Base-by-base conservation (phyloP, 2,888 invertebrate genomes). In the Rhorus exstirpatorius region DNA sequence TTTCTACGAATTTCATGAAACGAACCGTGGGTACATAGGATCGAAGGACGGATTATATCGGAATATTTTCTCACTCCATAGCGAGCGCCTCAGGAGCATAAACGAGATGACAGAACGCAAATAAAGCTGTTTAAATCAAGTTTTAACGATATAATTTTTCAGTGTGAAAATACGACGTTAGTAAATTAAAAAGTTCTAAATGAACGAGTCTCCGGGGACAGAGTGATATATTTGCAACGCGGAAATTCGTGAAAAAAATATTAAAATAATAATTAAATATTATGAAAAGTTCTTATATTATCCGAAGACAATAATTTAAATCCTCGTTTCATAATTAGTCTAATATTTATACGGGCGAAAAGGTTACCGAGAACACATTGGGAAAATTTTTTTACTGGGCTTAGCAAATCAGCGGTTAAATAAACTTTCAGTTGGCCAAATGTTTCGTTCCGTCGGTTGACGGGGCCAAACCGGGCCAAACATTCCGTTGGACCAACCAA, bases 101-200 rank as follows among this genome's bases (percentile, higher is more conserved):
- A 58, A 60, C 67, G 67, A 53, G 3, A 61, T 12, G 21, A n/a
- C 24, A 41, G 19, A 41, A 17, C 67, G 67, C 12, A 55, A 68
- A 68, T 53, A 61, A 74, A 75, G 60, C 74, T 44, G 44, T 60
- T 76, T 38, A 51, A 79, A 74, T 60, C 41, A 60, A 41, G 74
- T 53, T 74, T 74, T 75, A 46, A 61, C 53, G 68, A 74, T 68
- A 53, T 51, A 53, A 74, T 74, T n/a, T 79, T 72, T 61, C 49
- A 61, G 51, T 17, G 41, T 35, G 35, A 53, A 74, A 74, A 58
- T 53, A 46, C 60, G 41, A 68, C 12, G 41, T 14, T n/a, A 46
- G 46, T 2, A 44, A 21, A 65, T 26, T n/a, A 31, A 55, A 53
- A 14, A 55, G 4, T 55, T 67, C 6, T n/a, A 51, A 67, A 67